Conservation (phyloP, 2,113 vertebrate species). For the Lophura nycthemera region DNA sequence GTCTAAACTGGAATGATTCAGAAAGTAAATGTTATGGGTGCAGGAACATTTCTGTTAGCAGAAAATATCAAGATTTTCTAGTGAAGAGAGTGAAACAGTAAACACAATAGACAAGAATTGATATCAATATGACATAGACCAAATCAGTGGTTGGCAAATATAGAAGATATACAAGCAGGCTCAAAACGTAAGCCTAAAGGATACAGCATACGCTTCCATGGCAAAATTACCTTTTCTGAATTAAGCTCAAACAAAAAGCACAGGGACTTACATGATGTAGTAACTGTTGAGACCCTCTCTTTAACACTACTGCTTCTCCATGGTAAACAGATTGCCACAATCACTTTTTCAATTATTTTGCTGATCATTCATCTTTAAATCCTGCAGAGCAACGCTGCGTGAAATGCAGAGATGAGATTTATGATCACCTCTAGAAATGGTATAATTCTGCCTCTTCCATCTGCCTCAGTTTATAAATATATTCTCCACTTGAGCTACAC, state of each 20-base stretch:
- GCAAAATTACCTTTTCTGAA: background rate
- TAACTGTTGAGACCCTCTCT: background rate
- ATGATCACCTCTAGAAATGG: background rate
- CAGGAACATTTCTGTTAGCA: background rate
- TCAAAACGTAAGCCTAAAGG: background rate
- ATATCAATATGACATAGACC: background rate
- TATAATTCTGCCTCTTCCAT: background rate
- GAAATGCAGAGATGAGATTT: background rate
- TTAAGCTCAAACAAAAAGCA: accelerated
- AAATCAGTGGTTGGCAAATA: background rate
- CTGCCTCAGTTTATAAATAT: background rate
- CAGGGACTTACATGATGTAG: background rate
- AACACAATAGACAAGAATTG: background rate
- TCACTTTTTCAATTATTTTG: accelerated
- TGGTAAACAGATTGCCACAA: background rate
- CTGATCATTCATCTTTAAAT: background rate
- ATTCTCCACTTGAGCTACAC: background rate
- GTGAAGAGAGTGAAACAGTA: background rate
- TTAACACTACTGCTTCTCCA: background rate
- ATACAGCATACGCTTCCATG: background rate
- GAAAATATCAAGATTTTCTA: background rate
- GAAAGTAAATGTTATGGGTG: background rate
- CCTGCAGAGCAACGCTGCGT: background rate
- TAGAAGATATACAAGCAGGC: background rate
- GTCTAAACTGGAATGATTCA: background rate